A percentile compares a stretch with the other conserved stretches of the same genome.
Evolutionary conservation across 2,113 vertebrate species (phyloP).

Genomic region (Synchiropus splendidus): DNA sequence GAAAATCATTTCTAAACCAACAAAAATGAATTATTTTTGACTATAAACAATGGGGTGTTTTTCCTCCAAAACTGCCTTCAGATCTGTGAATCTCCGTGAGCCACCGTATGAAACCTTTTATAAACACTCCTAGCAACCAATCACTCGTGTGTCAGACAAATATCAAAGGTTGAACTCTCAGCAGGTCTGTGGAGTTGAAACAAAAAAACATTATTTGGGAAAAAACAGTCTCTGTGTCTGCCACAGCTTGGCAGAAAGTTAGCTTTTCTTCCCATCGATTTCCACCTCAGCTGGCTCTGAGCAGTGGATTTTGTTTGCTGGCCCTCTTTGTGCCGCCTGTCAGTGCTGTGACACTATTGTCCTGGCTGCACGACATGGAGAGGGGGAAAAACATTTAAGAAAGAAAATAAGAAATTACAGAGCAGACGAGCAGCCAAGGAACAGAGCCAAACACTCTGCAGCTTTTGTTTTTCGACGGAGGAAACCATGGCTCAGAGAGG

Average conservation of each 20-base stretch:
- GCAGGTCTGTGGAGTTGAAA: no score
- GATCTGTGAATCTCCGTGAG: no score
- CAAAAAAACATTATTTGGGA: no score
- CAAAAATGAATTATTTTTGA: no score
- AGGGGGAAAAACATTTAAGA: slow-evolving; percentile 16
- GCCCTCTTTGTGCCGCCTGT: slow-evolving; percentile 37
- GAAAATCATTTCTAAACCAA: no score
- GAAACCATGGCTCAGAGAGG: slow-evolving; percentile 22
- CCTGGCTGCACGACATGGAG: slow-evolving; percentile 27
- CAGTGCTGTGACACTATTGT: slow-evolving; percentile 31
- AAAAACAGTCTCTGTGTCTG: slow-evolving; percentile 14
- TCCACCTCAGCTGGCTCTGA: slow-evolving; percentile 23
- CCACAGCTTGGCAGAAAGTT: slow-evolving; percentile 18
- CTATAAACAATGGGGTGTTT: no score
- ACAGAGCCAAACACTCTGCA: slow-evolving; percentile 8
- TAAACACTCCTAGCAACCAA: no score
- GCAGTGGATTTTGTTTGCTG: slow-evolving; percentile 21
- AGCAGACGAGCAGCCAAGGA: slow-evolving; percentile 13
- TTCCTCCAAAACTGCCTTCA: no score
- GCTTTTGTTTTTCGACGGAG: slow-evolving; percentile 37
- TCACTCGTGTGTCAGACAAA: no score
- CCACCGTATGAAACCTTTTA: no score
- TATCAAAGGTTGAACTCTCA: no score
- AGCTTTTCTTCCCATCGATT: slow-evolving; percentile 48
- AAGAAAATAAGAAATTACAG: neutral